Evolutionary conservation across 2,797 vertebrate species (phyloP).

Genomic region (Microhierax caerulescens): DNA sequence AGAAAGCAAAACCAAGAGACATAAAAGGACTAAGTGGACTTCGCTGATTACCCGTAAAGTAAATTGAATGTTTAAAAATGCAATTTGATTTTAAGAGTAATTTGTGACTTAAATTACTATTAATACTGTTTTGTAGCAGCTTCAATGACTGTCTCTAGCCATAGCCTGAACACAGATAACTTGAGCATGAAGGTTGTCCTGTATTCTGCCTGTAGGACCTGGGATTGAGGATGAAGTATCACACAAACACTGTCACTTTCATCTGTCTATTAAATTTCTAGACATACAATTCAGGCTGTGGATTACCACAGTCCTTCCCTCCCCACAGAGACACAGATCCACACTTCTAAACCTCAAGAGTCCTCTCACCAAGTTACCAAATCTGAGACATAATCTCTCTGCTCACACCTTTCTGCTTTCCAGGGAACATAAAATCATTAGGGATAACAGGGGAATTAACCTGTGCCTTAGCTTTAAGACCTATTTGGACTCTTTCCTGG

Average conservation of each 20-base stretch:
- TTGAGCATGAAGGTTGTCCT: neutral
- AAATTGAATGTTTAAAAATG: neutral
- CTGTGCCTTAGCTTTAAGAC: neutral
- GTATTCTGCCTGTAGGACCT: neutral
- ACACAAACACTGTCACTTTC: neutral
- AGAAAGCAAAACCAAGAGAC: neutral
- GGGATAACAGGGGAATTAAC: neutral
- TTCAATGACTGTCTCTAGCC: neutral
- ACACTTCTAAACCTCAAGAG: neutral
- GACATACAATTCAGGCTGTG: neutral
- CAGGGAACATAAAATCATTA: neutral
- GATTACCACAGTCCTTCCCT: neutral
- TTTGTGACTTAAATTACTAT: neutral
- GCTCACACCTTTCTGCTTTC: neutral
- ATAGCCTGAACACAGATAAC: neutral
- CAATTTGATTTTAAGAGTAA: neutral
- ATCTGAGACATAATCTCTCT: neutral
- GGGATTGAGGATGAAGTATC: neutral
- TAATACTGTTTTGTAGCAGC: neutral
- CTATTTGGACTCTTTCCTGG: neutral
- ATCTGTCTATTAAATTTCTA: neutral
- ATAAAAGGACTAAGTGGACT: neutral
- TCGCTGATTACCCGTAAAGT: neutral
- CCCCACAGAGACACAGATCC: neutral
- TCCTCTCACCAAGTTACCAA: neutral